Evolutionary conservation across 2,888 invertebrate genomes (phyloP).

Genomic region (Leptopilina syphax): DNA sequence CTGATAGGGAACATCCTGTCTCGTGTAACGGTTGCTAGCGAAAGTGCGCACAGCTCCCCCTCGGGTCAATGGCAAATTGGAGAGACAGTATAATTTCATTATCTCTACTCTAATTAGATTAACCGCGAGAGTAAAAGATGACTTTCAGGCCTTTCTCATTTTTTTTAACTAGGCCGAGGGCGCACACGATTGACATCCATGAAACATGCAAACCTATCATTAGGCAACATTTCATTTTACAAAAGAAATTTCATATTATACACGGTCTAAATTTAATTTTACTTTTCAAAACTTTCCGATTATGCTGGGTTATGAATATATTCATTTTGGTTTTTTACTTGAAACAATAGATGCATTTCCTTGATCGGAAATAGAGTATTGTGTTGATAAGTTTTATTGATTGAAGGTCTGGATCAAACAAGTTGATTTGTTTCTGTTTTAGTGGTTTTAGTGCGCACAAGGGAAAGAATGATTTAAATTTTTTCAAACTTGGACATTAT

Average conservation of each 20-base stretch:
- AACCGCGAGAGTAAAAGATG: constrained; percentile 17
- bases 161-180: constrained; percentile 13
- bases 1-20: constrained; percentile 29
- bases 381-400: no score
- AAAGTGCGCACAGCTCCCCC: constrained; percentile 47
- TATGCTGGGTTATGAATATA: no score
- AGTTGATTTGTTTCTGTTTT: no score
- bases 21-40: constrained; percentile 47
- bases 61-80: constrained; percentile 52
- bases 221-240: constrained; percentile 1
- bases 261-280: no score
- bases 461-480: no score
- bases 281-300: no score
- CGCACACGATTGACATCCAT: constrained; percentile 25
- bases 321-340: no score
- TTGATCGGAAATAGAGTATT: no score
- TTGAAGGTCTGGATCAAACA: no score
- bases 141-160: constrained; percentile 14
- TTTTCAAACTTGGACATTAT: no score
- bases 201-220: constrained; percentile 5
- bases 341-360: no score
- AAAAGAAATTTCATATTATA: constrained; percentile 13
- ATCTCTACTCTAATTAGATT: constrained; percentile 17
- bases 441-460: no score
- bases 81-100: constrained; percentile 20